phyloP scores from a whole-genome alignment of 2,888 invertebrate species.

The Slavum lentiscoides region DNA sequence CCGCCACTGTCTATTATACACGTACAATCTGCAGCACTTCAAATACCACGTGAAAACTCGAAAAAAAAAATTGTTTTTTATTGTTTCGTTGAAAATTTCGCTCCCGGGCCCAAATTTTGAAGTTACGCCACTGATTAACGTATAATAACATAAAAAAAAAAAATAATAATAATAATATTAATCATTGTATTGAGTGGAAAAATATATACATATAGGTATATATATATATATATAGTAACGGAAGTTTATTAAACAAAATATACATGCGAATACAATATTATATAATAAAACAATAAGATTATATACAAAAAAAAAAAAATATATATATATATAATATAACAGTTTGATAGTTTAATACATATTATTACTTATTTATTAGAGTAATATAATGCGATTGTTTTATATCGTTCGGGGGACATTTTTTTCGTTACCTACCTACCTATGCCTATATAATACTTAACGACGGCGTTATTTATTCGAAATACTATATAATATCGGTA shows the following conservation, averaged over 20 bases:
- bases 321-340: neutral
- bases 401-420: neutral
- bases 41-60: too few species aligned
- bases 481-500: neutral
- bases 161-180: too few species aligned
- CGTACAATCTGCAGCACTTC: too few species aligned
- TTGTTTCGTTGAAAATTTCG: too few species aligned
- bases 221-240: neutral
- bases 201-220: too few species aligned
- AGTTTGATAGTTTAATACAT: constrained; percentile 16
- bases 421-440: neutral
- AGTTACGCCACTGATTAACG: too few species aligned
- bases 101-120: too few species aligned
- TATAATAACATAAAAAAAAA: too few species aligned
- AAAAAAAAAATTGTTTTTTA: too few species aligned
- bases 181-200: too few species aligned
- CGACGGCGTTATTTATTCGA: neutral
- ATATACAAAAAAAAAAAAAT: constrained; percentile 29
- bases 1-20: too few species aligned
- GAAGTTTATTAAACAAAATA: constrained; percentile 26
- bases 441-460: too few species aligned
- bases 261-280: constrained; percentile 13
- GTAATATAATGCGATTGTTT: neutral
- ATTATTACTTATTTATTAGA: neutral
- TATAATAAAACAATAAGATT: constrained; percentile 19